These are phyloP conservation scores for Perccottus glenii DNA, from an alignment of 2,113 vertebrate genomes.

Conservation along the genomic window DNA sequence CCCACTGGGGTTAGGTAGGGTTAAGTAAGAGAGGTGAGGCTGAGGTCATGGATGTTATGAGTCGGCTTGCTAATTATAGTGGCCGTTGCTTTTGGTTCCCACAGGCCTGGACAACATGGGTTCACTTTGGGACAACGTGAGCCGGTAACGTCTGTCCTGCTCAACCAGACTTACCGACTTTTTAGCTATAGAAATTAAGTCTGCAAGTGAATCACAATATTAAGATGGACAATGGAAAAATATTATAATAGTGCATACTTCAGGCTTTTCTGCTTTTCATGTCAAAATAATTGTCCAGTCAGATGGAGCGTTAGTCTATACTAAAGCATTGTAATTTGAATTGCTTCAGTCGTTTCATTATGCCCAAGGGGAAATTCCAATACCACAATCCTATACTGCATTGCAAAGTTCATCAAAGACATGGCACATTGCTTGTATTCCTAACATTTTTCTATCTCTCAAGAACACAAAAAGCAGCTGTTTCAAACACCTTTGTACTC, in stretches of 20 bases:
- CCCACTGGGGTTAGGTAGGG: slow-evolving; percentile 42
- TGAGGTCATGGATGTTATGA: slow-evolving; percentile 55
- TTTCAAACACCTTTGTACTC: no score
- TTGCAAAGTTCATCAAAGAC: no score
- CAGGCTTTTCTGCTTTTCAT: no score
- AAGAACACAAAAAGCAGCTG: no score
- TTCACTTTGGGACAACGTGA: slow-evolving; percentile 28
- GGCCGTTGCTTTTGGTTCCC: slow-evolving; percentile 57
- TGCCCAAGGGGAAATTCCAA: no score
- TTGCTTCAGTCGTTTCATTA: no score
- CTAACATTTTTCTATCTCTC: no score
- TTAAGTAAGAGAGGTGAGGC: slow-evolving; percentile 46
- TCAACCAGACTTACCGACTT: slow-evolving; percentile 14
- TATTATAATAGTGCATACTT: neutral
- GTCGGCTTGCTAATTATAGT: slow-evolving; percentile 63
- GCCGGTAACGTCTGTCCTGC: slow-evolving; percentile 27
- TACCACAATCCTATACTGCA: no score
- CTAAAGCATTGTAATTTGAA: no score
- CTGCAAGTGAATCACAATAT: slow-evolving; percentile 7
- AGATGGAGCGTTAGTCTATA: no score
- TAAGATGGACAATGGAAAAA: neutral
- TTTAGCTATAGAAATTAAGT: slow-evolving; percentile 16
- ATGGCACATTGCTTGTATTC: no score
- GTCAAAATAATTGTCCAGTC: no score
- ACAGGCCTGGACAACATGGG: slow-evolving; percentile 39